phyloP scores from a whole-genome alignment of 2,888 invertebrate species.

The Anthophora plumipes region DNA sequence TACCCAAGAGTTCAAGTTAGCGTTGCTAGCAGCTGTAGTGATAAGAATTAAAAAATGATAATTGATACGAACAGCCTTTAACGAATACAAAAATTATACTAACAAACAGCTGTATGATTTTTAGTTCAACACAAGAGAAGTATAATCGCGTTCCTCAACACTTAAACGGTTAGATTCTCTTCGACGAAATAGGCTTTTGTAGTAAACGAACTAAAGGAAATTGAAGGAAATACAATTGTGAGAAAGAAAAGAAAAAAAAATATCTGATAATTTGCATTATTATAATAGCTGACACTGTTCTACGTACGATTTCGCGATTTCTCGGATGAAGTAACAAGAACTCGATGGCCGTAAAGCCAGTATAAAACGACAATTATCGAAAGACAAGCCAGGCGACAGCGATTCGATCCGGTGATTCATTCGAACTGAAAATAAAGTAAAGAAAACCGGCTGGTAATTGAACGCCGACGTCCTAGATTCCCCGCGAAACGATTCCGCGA shows the following conservation, averaged over 20 bases:
- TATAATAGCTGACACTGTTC: conserved; percentile 19
- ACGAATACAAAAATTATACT: too few relatives aligned
- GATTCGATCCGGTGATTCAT: conserved; percentile 20
- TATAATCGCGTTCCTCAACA: too few relatives aligned
- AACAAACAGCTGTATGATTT: too few relatives aligned
- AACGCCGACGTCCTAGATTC: conserved; percentile 61
- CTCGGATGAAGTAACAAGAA: background rate
- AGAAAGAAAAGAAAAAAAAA: conserved; percentile 5
- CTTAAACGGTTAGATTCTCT: too few relatives aligned
- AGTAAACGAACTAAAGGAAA: conserved; percentile 21
- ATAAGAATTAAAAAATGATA: too few relatives aligned
- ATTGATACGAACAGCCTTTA: too few relatives aligned
- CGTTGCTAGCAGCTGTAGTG: too few relatives aligned
- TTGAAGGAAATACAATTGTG: background rate
- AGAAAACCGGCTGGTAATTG: conserved; percentile 28
- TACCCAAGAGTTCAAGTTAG: too few relatives aligned
- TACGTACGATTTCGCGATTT: conserved; percentile 24
- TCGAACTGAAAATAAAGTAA: conserved; percentile 5
- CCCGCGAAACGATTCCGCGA: conserved; percentile 61
- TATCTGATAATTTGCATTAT: conserved; percentile 29
- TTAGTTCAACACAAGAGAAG: too few relatives aligned
- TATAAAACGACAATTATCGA: background rate
- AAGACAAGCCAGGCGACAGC: background rate
- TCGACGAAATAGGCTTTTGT: background rate
- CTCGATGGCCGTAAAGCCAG: background rate